Percentiles rank a stretch among this genome's conserved stretches.
Conservation (phyloP, 1,140 invertebrate genomes). For the Drosophila tani region DNA sequence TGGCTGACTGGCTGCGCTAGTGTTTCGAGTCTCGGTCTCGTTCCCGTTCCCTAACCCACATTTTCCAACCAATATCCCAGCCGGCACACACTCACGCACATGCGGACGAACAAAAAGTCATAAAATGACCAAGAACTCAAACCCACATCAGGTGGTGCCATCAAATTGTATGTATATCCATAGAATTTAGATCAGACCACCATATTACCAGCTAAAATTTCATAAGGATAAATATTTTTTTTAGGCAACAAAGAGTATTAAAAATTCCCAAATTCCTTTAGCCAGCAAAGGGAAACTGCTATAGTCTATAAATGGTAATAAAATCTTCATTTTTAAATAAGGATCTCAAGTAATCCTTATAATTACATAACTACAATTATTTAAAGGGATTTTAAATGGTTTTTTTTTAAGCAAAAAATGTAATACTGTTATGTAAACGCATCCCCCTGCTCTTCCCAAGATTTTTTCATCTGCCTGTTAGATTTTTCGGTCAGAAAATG, state of each 20-base stretch:
- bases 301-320: too few species aligned
- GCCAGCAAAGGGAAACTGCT: not conserved
- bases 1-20: constrained; percentile 9
- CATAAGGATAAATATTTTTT: not conserved
- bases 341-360: too few species aligned
- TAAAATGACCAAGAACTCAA: constrained; percentile 31
- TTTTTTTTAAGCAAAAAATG: not conserved
- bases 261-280: not conserved
- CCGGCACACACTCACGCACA: constrained; percentile 7
- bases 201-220: not conserved
- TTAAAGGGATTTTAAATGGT: not conserved
- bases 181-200: constrained; percentile 10
- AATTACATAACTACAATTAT: too few species aligned
- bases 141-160: constrained; percentile 18
- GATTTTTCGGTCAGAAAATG: constrained; percentile 26
- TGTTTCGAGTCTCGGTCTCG: not conserved
- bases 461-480: constrained; percentile 13
- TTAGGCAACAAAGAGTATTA: not conserved
- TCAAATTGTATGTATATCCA: constrained; percentile 17
- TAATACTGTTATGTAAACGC: constrained; percentile 6
- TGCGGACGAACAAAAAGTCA: constrained; percentile 21
- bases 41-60: not conserved
- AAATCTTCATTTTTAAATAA: too few species aligned
- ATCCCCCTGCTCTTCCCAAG: not conserved
- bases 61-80: constrained; percentile 9